These are phyloP conservation scores for Rynchops niger DNA, from an alignment of 2,113 vertebrate species.

Conservation along the genomic window DNA sequence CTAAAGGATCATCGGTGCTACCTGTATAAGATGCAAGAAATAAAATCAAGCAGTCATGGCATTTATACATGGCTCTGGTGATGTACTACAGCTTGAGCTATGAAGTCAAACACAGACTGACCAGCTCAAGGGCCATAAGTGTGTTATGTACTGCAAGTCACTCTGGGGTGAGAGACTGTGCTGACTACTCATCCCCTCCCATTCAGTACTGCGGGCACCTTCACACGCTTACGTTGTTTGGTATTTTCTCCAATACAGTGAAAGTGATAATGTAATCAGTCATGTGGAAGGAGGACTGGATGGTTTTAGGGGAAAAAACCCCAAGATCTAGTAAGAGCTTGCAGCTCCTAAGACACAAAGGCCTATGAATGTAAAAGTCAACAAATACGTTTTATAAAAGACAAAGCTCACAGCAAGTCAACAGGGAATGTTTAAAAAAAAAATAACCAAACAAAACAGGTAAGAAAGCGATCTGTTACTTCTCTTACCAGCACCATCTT, in stretches of 20 bases:
- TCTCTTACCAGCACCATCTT: background rate
- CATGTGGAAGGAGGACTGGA: background rate
- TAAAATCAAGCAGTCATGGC: background rate
- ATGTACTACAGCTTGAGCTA: background rate
- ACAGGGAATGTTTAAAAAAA: background rate
- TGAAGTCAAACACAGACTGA: background rate
- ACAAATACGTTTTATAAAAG: background rate
- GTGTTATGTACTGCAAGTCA: too few relatives aligned
- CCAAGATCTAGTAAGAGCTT: background rate
- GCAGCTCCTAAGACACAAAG: background rate
- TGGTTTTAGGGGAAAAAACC: background rate
- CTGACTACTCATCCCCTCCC: background rate
- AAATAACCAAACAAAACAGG: too few relatives aligned
- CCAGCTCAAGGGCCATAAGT: background rate
- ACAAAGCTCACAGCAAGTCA: background rate
- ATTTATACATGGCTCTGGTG: background rate
- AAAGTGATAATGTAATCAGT: background rate
- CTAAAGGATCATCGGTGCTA: constrained; percentile 83
- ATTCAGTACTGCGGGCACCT: background rate
- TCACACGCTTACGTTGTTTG: fast-evolving
- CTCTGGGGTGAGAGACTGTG: background rate
- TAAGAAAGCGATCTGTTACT: background rate
- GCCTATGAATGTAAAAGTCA: background rate
- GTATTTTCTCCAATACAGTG: background rate
- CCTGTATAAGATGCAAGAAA: constrained; percentile 71